Conservation (phyloP, 2,113 vertebrate genomes). For the Aldabrachelys gigantea region DNA sequence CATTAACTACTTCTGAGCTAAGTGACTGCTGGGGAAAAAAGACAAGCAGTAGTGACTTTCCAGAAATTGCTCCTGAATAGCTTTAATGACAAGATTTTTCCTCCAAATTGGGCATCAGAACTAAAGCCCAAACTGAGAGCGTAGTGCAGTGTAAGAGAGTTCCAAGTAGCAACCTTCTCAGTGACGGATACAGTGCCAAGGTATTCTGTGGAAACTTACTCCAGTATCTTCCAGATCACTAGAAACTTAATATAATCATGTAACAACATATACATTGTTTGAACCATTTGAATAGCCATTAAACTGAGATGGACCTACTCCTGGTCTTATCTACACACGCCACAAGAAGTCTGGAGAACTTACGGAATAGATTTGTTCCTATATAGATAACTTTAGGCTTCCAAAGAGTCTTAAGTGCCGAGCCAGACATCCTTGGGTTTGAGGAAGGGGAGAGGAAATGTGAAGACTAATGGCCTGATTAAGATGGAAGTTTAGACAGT, state of each 20-base stretch:
- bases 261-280: too few species aligned
- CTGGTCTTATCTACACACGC: background rate
- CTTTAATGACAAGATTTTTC: background rate
- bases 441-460: too few species aligned
- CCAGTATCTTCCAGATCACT: background rate
- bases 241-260: too few species aligned
- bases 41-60: background rate
- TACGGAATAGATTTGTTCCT: background rate
- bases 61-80: background rate
- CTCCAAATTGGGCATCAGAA: background rate
- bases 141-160: background rate
- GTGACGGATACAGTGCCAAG: background rate
- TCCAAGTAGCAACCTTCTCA: background rate
- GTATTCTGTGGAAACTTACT: background rate
- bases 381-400: too few species aligned
- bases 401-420: too few species aligned
- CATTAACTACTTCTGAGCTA: background rate
- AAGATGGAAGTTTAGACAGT: background rate
- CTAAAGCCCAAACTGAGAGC: background rate
- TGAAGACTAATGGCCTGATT: too few species aligned
- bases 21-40: background rate
- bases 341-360: background rate
- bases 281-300: too few species aligned
- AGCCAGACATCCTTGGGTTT: too few species aligned
- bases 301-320: background rate